Evolutionary conservation across 2,113 vertebrate species (phyloP).

Genomic region (Origma solitaria): DNA sequence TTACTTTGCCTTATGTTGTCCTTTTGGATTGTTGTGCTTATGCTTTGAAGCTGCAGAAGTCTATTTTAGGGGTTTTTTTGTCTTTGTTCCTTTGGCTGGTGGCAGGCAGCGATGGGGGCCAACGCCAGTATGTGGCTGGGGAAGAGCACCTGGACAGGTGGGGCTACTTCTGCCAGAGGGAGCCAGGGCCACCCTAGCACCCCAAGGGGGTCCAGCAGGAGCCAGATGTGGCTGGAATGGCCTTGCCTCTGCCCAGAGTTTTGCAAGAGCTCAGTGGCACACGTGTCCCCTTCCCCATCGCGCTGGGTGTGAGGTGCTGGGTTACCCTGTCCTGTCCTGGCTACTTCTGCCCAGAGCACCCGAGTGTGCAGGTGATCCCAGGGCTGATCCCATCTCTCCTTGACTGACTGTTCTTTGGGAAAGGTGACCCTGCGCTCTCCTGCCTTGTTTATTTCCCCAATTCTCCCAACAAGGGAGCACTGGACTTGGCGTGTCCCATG

Average conservation of each 20-base stretch:
- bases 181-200: neutral
- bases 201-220: neutral
- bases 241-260: neutral
- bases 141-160: neutral
- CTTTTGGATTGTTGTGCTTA: neutral
- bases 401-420: neutral
- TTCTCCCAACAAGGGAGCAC: neutral
- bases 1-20: neutral
- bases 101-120: too few species aligned
- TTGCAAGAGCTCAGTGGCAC: neutral
- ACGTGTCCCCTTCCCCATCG: neutral
- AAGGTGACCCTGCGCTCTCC: neutral
- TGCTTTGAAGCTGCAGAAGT: neutral
- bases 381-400: neutral
- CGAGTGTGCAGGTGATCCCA: neutral
- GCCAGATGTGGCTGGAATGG: neutral
- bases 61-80: neutral
- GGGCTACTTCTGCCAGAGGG: neutral
- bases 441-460: neutral
- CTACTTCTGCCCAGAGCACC: neutral
- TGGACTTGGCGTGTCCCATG: neutral
- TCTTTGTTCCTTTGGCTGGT: neutral
- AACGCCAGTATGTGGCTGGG: neutral
- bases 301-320: neutral
- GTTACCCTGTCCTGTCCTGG: neutral